A percentile compares a stretch with the other conserved stretches of the same genome.
Evolutionary conservation across 2,113 vertebrate genomes (phyloP).

Genomic region (Rhabdornis inornatus): DNA sequence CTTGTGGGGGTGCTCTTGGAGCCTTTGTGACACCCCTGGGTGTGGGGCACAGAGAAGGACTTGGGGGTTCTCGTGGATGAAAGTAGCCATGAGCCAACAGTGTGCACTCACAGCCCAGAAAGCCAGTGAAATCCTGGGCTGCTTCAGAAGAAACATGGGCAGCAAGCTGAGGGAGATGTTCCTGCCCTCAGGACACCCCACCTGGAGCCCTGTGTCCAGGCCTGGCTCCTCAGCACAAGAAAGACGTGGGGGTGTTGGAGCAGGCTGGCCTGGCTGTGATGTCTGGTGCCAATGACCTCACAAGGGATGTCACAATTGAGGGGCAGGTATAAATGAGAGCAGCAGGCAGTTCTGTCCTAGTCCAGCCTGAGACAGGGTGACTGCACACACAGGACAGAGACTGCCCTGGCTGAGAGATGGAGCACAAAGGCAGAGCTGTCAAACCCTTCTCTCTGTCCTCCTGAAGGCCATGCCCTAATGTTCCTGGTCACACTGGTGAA

Average conservation of each 20-base stretch:
- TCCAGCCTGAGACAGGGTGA: too few relatives aligned
- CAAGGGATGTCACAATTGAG: not conserved
- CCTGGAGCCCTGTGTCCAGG: not conserved
- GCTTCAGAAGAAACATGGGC: not conserved
- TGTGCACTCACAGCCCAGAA: not conserved
- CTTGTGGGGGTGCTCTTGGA: not conserved
- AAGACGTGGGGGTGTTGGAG: not conserved
- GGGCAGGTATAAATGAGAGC: not conserved
- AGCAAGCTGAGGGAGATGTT: not conserved
- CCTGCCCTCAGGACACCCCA: not conserved
- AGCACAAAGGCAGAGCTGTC: not conserved
- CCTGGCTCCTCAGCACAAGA: not conserved
- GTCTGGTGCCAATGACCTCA: not conserved
- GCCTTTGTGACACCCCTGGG: not conserved
- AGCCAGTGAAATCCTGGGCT: not conserved
- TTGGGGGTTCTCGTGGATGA: fast-evolving
- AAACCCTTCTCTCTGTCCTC: not conserved
- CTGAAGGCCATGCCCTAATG: too few relatives aligned
- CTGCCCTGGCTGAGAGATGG: not conserved
- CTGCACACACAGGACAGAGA: fast-evolving
- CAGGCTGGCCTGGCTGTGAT: not conserved
- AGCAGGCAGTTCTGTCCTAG: too few relatives aligned
- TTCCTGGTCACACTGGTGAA: not conserved
- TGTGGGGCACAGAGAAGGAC: not conserved
- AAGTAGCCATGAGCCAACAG: not conserved